phyloP scores from a whole-genome alignment of 2,113 vertebrate genomes.

The Forbesichthys papilliferus region DNA sequence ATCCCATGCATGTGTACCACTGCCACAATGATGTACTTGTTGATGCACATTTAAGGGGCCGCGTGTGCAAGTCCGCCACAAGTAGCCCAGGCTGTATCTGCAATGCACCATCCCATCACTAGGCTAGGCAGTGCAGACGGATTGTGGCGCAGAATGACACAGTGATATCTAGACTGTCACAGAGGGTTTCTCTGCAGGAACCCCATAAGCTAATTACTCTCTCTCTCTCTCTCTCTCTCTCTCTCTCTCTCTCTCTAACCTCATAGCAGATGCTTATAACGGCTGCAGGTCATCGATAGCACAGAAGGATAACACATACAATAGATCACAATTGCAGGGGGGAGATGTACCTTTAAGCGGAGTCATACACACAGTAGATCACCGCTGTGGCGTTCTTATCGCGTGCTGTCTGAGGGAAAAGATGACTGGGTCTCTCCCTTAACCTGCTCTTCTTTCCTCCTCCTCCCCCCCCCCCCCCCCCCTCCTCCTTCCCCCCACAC shows the following conservation, averaged over 20 bases:
- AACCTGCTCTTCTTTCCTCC: slow-evolving; percentile 44
- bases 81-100: slow-evolving; percentile 62
- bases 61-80: slow-evolving; percentile 39
- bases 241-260: slow-evolving; percentile 18
- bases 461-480: neutral
- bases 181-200: slow-evolving; percentile 54
- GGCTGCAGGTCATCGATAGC: slow-evolving; percentile 22
- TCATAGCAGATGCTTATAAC: slow-evolving; percentile 4
- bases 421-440: slow-evolving; percentile 37
- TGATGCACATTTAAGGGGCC: slow-evolving; percentile 43
- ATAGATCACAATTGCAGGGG: no score
- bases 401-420: no score
- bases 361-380: no score
- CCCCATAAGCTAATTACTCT: slow-evolving; percentile 46
- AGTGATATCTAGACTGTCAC: slow-evolving; percentile 52
- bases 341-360: no score
- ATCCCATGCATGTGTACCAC: neutral
- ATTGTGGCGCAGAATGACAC: slow-evolving; percentile 68
- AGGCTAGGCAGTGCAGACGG: slow-evolving; percentile 61
- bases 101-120: slow-evolving; percentile 69
- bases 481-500: slow-evolving; percentile 50
- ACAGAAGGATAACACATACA: slow-evolving; percentile 2
- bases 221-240: slow-evolving; percentile 4
- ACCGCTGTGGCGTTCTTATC: no score
- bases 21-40: slow-evolving; percentile 46